Percentiles rank a stretch among this genome's conserved stretches.
phyloP scores from a whole-genome alignment of 2,888 invertebrate genomes.

The Oligia latruncula region DNA sequence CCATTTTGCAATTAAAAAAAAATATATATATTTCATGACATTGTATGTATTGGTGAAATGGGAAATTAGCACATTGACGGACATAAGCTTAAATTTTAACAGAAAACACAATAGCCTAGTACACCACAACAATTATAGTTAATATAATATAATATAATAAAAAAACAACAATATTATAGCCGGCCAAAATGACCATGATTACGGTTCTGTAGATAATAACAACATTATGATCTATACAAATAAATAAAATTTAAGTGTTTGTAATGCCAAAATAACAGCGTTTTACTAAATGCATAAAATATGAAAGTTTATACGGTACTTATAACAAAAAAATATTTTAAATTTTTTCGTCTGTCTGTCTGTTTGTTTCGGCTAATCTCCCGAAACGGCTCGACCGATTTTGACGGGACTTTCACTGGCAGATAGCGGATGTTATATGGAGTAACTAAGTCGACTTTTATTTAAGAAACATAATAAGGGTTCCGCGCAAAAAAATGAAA shows the following conservation, averaged over 20 bases:
- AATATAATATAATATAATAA: no score
- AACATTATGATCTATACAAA: background rate
- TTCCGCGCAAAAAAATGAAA: background rate
- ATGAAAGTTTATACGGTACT: no score
- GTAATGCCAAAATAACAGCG: background rate
- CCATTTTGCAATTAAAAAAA: no score
- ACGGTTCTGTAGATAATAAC: background rate
- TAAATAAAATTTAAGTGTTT: background rate
- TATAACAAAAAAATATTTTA: no score
- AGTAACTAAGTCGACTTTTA: background rate
- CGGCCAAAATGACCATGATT: no score
- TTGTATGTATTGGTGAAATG: background rate
- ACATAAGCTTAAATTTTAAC: background rate
- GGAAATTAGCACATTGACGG: background rate
- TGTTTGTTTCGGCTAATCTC: background rate
- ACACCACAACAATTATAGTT: background rate
- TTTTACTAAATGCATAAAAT: background rate
- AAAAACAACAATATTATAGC: background rate
- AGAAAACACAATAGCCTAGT: background rate
- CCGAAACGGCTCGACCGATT: background rate
- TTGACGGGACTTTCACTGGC: background rate
- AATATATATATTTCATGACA: background rate
- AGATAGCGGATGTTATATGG: background rate
- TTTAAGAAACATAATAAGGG: no score
- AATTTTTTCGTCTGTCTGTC: background rate